These are phyloP conservation scores for Biston betularia DNA, from an alignment of 2,888 invertebrate species.

Conservation along the genomic window DNA sequence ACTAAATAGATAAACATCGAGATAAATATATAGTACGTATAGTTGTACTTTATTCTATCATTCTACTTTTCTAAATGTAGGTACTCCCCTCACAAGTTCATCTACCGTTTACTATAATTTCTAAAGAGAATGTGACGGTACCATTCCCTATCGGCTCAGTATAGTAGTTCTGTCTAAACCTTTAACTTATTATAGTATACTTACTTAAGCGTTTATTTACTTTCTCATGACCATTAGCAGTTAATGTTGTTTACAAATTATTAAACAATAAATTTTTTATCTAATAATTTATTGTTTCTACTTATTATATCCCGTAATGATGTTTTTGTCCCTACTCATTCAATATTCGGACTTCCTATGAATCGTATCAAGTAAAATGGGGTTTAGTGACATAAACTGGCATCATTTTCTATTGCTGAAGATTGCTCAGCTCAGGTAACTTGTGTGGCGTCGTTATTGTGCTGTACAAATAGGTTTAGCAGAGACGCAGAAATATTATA, in stretches of 20 bases:
- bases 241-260: conserved; percentile 4
- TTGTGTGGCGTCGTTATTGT: not conserved
- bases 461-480: too few relatives aligned
- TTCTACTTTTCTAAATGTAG: too few relatives aligned
- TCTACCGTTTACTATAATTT: too few relatives aligned
- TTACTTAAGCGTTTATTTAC: not conserved
- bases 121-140: too few relatives aligned
- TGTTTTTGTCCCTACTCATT: conserved; percentile 11
- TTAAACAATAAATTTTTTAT: not conserved
- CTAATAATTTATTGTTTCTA: too few relatives aligned
- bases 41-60: too few relatives aligned
- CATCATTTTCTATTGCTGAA: conserved; percentile 33
- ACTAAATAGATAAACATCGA: too few relatives aligned
- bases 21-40: too few relatives aligned
- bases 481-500: too few relatives aligned
- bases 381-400: conserved; percentile 39
- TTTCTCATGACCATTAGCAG: conserved; percentile 24
- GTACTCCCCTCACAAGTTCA: too few relatives aligned
- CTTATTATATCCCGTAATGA: not conserved
- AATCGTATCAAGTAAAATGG: conserved; percentile 44
- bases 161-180: too few relatives aligned
- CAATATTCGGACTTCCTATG: not conserved
- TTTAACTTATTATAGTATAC: not conserved
- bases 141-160: too few relatives aligned
- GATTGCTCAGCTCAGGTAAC: conserved; percentile 37